Evolutionary conservation across 2,888 invertebrate genomes (phyloP).

Genomic region (Scrobipalpa atriplicella): DNA sequence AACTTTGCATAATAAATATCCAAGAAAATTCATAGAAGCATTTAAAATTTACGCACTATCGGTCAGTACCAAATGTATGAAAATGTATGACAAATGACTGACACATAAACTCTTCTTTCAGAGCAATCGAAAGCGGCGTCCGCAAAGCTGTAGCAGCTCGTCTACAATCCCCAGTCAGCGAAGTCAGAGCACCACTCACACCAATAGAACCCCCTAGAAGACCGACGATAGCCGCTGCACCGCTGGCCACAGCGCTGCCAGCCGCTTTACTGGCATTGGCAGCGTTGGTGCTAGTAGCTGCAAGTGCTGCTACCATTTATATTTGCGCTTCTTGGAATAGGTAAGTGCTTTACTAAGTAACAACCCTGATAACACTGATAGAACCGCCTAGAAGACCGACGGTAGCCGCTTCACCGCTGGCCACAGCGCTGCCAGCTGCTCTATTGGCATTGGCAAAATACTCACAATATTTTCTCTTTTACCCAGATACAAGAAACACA

Average conservation of each 20-base stretch:
- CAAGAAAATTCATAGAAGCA: too few relatives aligned
- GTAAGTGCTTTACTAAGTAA: conserved; percentile 68
- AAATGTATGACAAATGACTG: too few relatives aligned
- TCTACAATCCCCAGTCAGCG: conserved; percentile 80
- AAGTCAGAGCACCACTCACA: conserved; percentile 79
- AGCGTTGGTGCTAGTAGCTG: conserved; percentile 93
- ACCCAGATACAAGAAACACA: conserved; percentile 92
- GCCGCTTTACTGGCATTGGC: conserved; percentile 95
- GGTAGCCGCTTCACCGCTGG: conserved; percentile 63
- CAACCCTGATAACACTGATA: conserved; percentile 22
- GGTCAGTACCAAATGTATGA: too few relatives aligned
- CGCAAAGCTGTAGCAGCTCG: conserved; percentile 52
- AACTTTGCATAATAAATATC: too few relatives aligned
- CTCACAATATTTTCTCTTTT: conserved; percentile 34
- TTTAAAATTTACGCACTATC: too few relatives aligned
- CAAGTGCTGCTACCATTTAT: conserved; percentile 94
- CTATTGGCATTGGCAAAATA: conserved; percentile 91
- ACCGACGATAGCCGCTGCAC: conserved; percentile 63
- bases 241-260: conserved; percentile 88
- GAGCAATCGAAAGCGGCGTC: conserved; percentile 58
- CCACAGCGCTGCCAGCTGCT: conserved; percentile 93
- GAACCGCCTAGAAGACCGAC: conserved; percentile 54
- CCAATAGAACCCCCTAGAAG: conserved; percentile 47
- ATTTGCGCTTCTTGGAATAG: conserved; percentile 97
- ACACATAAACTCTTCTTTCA: conserved; percentile 52